These are phyloP conservation scores for Chrysomallon squamiferum DNA, from an alignment of 1,140 invertebrate genomes.

Conservation along the genomic window DNA sequence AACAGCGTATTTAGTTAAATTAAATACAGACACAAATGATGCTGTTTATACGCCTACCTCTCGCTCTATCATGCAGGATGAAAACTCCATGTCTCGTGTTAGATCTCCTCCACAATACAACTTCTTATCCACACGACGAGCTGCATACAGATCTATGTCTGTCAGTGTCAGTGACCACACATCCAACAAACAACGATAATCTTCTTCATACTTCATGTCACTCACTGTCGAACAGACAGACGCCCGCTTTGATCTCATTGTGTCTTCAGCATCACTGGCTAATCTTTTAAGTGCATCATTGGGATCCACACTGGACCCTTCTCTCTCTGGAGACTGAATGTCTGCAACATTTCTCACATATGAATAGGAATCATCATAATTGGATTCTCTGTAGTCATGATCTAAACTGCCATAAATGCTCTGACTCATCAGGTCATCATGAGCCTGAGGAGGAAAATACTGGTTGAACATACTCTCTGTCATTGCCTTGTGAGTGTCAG, in stretches of 20 bases:
- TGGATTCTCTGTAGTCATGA: slow-evolving; percentile 27
- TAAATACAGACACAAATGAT: too few species aligned
- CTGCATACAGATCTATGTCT: slow-evolving; percentile 84
- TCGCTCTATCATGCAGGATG: slow-evolving; percentile 46
- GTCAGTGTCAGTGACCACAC: slow-evolving; percentile 79
- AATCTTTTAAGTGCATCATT: neutral
- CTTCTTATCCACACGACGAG: slow-evolving; percentile 58
- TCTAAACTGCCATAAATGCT: slow-evolving; percentile 59
- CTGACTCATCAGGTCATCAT: slow-evolving; percentile 52
- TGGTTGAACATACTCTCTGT: slow-evolving; percentile 45
- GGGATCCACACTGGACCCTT: slow-evolving; percentile 43
- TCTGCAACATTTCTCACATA: slow-evolving; percentile 23
- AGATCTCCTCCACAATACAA: slow-evolving; percentile 28
- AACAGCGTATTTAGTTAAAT: too few species aligned
- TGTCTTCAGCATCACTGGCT: neutral
- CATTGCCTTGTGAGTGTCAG: slow-evolving; percentile 24
- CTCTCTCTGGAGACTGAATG: slow-evolving; percentile 12
- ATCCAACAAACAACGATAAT: slow-evolving; percentile 71
- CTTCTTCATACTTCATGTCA: neutral
- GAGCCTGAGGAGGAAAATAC: slow-evolving; percentile 23
- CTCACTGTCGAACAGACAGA: too few species aligned
- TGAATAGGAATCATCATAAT: slow-evolving; percentile 9
- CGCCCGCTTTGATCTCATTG: neutral
- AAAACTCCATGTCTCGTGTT: slow-evolving; percentile 48
- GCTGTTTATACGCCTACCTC: slow-evolving; percentile 34